Conservation (phyloP, 1,140 invertebrate genomes). For the Drosophila arizonae region DNA sequence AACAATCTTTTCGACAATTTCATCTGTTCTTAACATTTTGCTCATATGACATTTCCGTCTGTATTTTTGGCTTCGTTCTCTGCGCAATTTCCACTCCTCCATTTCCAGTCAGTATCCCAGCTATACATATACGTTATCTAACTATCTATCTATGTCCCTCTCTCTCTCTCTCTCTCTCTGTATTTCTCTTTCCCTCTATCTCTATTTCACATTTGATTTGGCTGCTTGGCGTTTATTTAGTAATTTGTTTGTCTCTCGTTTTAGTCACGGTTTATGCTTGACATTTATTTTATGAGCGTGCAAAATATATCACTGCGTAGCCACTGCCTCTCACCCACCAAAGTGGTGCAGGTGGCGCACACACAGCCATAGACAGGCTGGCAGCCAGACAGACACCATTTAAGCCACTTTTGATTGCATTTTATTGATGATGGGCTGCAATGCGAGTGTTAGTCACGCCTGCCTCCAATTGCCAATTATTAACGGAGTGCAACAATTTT, state of each 20-base stretch:
- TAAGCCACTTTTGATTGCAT: conserved; percentile 73
- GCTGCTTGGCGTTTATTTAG: conserved; percentile 62
- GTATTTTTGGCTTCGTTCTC: background rate
- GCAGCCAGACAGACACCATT: conserved; percentile 33
- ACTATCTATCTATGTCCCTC: background rate
- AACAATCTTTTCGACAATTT: background rate
- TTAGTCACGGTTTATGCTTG: conserved; percentile 74
- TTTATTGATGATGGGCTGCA: conserved; percentile 62
- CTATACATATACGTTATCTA: background rate
- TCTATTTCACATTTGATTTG: conserved; percentile 32
- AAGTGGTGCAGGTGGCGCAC: conserved; percentile 52
- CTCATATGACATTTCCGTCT: conserved; percentile 27
- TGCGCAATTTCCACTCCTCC: conserved; percentile 19
- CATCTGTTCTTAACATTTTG: conserved; percentile 14
- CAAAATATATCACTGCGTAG: conserved; percentile 65
- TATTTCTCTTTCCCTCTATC: too few relatives aligned
- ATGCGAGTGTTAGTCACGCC: conserved; percentile 58
- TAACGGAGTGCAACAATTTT: conserved; percentile 41
- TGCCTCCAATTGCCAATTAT: conserved; percentile 31
- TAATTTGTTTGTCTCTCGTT: conserved; percentile 73
- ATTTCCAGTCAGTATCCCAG: background rate
- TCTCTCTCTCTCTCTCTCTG: too few relatives aligned
- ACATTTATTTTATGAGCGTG: conserved; percentile 81
- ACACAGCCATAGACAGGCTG: background rate
- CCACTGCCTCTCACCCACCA: background rate